Conservation (phyloP, 2,113 vertebrate genomes). For the Ranitomeya imitator region DNA sequence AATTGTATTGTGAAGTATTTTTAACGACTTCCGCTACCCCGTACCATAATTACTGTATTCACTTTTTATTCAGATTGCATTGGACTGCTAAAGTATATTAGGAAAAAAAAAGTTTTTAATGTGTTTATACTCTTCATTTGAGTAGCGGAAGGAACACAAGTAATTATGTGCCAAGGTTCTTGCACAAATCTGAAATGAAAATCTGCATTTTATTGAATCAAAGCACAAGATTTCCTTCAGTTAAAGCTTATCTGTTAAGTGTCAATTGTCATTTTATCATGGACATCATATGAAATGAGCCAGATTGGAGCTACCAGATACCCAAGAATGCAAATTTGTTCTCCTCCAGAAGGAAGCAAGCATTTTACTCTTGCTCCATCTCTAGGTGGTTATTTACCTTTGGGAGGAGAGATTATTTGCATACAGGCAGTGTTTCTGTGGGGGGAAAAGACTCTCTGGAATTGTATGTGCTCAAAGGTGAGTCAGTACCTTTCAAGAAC, state of each 20-base stretch:
- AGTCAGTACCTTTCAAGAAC: no score
- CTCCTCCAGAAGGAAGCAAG: no score
- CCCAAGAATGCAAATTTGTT: background rate
- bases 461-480: no score
- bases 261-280: background rate
- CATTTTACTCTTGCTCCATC: no score
- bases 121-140: background rate
- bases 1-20: background rate
- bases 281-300: background rate
- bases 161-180: background rate
- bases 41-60: background rate
- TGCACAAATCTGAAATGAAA: background rate
- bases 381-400: no score
- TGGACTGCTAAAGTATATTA: background rate
- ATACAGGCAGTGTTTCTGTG: no score
- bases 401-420: no score
- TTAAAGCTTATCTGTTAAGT: background rate
- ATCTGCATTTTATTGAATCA: background rate
- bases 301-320: background rate
- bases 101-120: background rate
- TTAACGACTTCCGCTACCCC: background rate
- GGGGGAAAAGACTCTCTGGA: no score
- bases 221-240: constrained; percentile 14
- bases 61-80: background rate
- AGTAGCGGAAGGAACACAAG: background rate